A percentile compares a stretch with the other conserved stretches of the same genome.
phyloP scores from a whole-genome alignment of 2,888 invertebrate species.

The Nebria salina region DNA sequence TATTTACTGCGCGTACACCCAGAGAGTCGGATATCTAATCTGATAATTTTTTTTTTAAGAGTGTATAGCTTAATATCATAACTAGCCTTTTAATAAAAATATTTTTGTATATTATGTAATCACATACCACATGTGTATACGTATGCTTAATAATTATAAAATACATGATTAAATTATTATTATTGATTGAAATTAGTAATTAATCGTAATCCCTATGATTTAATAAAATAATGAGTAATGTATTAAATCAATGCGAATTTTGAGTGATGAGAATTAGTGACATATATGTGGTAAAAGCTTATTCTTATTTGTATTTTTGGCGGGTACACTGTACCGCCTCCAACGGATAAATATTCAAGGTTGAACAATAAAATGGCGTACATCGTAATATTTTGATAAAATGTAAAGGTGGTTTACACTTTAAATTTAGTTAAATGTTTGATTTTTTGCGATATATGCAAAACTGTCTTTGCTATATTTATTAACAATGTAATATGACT shows the following conservation, averaged over 20 bases:
- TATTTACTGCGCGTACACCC: background rate
- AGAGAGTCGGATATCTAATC: too few relatives aligned
- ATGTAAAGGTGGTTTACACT: background rate
- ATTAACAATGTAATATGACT: background rate
- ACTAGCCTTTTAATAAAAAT: too few relatives aligned
- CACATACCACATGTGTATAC: too few relatives aligned
- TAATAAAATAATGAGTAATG: too few relatives aligned
- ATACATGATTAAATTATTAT: too few relatives aligned
- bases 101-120: too few relatives aligned
- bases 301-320: background rate
- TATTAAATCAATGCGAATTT: too few relatives aligned
- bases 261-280: background rate
- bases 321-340: background rate
- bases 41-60: too few relatives aligned
- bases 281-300: background rate
- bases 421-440: slow-evolving; percentile 14
- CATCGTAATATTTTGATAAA: slow-evolving; percentile 14
- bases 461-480: background rate
- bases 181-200: too few relatives aligned
- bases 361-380: slow-evolving; percentile 5
- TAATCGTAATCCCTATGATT: too few relatives aligned
- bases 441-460: background rate
- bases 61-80: too few relatives aligned
- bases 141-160: too few relatives aligned
- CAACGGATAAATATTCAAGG: background rate